Conservation (phyloP, 2,113 vertebrate species). For the Pluvialis apricaria region DNA sequence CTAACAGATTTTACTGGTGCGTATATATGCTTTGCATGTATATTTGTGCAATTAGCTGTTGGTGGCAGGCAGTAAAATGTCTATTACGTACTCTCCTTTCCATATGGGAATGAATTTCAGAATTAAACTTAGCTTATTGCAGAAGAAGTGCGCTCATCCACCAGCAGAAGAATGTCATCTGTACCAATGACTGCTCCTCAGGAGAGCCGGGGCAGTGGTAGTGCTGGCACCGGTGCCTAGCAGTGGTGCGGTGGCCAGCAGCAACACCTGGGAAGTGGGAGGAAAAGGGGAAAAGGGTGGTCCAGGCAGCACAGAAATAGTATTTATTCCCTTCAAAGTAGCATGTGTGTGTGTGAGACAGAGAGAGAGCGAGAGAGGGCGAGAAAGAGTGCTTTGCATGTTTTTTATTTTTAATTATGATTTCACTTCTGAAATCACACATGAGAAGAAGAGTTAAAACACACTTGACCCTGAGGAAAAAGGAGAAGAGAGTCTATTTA, state of each 20-base stretch:
- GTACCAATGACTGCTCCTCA: not conserved
- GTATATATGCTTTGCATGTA: not conserved
- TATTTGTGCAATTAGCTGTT: conserved; percentile 33
- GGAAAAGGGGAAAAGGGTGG: not conserved
- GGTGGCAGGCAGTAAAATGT: not conserved
- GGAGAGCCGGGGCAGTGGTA: not conserved
- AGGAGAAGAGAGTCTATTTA: not conserved
- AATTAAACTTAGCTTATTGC: not conserved
- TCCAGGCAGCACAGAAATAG: not conserved
- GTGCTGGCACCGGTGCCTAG: not conserved
- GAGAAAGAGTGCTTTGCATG: not conserved
- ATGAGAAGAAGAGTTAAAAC: not conserved
- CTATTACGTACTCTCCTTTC: not conserved
- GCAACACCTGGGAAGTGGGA: not conserved
- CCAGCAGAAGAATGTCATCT: not conserved
- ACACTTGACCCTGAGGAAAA: not conserved
- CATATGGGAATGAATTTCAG: not conserved
- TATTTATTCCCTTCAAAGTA: not conserved
- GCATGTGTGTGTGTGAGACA: not conserved
- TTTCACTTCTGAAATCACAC: not conserved
- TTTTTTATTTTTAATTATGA: not conserved
- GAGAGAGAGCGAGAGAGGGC: no score
- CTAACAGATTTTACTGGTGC: not conserved
- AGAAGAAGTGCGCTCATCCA: not conserved
- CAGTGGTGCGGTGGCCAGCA: accelerated